phyloP scores from a whole-genome alignment of 2,888 invertebrate species.

The Bombylius discolor region DNA sequence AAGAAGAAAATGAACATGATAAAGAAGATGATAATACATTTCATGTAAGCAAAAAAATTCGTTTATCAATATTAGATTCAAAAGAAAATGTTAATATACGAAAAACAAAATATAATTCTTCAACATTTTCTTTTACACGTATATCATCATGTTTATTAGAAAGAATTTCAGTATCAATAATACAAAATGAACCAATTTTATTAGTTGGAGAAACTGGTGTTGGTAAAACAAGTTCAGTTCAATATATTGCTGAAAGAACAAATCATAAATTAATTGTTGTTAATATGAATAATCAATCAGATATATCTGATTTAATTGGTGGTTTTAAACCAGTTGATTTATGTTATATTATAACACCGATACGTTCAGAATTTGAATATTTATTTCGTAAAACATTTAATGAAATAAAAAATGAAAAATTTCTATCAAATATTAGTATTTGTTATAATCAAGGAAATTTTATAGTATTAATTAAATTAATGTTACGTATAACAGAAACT shows the following conservation, averaged over 20 bases:
- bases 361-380: slow-evolving; percentile 69
- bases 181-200: slow-evolving; percentile 75
- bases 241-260: slow-evolving; percentile 73
- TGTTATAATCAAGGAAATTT: slow-evolving; percentile 63
- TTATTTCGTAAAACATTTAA: slow-evolving; percentile 70
- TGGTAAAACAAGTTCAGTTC: slow-evolving; percentile 92
- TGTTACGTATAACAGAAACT: slow-evolving; percentile 50
- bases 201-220: slow-evolving; percentile 98
- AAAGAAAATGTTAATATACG: too few species aligned
- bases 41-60: not conserved
- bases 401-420: slow-evolving; percentile 64
- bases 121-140: slow-evolving; percentile 69
- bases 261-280: slow-evolving; percentile 82
- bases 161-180: slow-evolving; percentile 71
- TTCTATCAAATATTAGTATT: slow-evolving; percentile 64
- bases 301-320: slow-evolving; percentile 90
- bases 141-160: slow-evolving; percentile 74
- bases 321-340: slow-evolving; percentile 94
- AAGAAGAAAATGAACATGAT: not conserved
- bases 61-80: not conserved
- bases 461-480: slow-evolving; percentile 56
- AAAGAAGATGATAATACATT: not conserved
- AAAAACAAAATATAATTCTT: slow-evolving; percentile 28
- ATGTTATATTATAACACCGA: slow-evolving; percentile 65
- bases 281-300: slow-evolving; percentile 98